Evolutionary conservation across 2,888 invertebrate species (phyloP).

Genomic region (Pristionchus mayeri): DNA sequence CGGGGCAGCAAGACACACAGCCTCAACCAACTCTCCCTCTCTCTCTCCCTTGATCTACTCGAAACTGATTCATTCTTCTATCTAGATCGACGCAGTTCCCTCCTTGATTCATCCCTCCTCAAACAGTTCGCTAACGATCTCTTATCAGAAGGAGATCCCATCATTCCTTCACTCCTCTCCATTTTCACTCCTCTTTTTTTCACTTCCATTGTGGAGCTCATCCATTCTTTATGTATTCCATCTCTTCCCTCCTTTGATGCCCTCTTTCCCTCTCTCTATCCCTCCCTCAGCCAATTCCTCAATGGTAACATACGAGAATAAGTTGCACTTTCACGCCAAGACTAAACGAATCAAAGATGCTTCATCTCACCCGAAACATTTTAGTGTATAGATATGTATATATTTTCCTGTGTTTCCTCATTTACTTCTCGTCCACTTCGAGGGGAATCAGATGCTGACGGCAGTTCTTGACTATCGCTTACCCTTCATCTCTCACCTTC

Average conservation of each 20-base stretch:
- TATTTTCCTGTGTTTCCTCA: no score
- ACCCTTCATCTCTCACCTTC: not conserved
- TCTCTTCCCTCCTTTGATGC: not conserved
- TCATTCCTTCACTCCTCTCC: not conserved
- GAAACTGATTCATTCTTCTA: not conserved
- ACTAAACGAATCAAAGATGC: not conserved
- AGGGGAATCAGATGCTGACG: no score
- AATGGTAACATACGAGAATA: not conserved
- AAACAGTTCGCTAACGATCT: not conserved
- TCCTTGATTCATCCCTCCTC: not conserved
- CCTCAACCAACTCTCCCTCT: not conserved
- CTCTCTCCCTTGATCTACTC: not conserved
- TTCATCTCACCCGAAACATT: not conserved
- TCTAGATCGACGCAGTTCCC: not conserved
- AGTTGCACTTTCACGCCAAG: not conserved
- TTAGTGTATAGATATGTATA: no score
- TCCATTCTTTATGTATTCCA: conserved; percentile 35
- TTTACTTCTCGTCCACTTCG: no score
- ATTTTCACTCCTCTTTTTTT: not conserved
- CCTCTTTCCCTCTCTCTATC: no score
- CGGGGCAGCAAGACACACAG: not conserved
- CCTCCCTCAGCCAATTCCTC: no score
- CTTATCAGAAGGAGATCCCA: not conserved
- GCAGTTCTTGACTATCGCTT: not conserved
- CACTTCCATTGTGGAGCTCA: conserved; percentile 8